These are phyloP conservation scores for pig (Sus scrofa) DNA, from an alignment of 2,113 vertebrate species.

Conservation along the genomic window T2T-Sscrofa CM000813.6:46315501-46316000, in stretches of 20 bases:
- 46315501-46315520: conserved; percentile 43
- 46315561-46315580: conserved; percentile 49
- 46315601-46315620: conserved; percentile 51
- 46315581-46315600: conserved; percentile 26
- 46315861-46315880: not conserved
- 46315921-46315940: not conserved
- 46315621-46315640: conserved; percentile 49
- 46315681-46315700: not conserved
- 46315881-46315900: not conserved
- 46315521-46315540: conserved; percentile 22
- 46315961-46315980: not conserved
- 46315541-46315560: conserved; percentile 53
- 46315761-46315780: conserved; percentile 40
- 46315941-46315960: not conserved
- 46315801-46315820: not conserved
- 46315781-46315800: not conserved
- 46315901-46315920: not conserved
- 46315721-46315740: not conserved
- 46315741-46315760: not conserved
- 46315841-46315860: conserved; percentile 7
- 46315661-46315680: conserved; percentile 34
- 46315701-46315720: not conserved
- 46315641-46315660: not conserved
- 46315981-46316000: not conserved
- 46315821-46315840: not conserved